phyloP scores from a whole-genome alignment of 2,797 vertebrate genomes.

The Strix occidentalis region DNA sequence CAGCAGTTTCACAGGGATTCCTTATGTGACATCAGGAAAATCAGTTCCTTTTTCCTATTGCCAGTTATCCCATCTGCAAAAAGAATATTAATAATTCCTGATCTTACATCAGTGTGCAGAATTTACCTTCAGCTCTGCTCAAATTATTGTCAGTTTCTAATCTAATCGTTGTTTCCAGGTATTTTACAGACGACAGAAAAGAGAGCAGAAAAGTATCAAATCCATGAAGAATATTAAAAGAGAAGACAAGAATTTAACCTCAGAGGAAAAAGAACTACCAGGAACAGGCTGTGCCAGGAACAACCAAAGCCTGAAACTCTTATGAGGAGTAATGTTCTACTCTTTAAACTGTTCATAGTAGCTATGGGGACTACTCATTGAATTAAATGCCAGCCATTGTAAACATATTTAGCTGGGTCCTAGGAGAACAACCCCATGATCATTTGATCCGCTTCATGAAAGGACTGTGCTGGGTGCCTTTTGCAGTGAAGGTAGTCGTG shows the following conservation, averaged over 20 bases:
- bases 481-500: not conserved
- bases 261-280: not conserved
- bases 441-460: not conserved
- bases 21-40: not conserved
- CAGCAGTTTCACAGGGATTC: not conserved
- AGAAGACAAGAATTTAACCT: not conserved
- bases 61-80: not conserved
- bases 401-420: not conserved
- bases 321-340: not conserved
- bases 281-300: not conserved
- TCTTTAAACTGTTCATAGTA: not conserved
- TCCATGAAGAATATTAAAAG: not conserved
- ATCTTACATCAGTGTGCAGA: not conserved
- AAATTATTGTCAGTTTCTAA: not conserved
- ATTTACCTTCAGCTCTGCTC: not conserved
- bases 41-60: not conserved
- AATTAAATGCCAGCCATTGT: not conserved
- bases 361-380: not conserved
- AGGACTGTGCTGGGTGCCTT: not conserved
- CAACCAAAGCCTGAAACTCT: not conserved
- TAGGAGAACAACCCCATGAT: not conserved
- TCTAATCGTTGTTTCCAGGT: not conserved
- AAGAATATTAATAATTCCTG: not conserved
- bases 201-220: not conserved
- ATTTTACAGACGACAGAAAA: not conserved